Percentiles rank a stretch among this genome's conserved stretches.
Conservation (phyloP, 1,140 invertebrate species). For the Pararge aegeria region DNA sequence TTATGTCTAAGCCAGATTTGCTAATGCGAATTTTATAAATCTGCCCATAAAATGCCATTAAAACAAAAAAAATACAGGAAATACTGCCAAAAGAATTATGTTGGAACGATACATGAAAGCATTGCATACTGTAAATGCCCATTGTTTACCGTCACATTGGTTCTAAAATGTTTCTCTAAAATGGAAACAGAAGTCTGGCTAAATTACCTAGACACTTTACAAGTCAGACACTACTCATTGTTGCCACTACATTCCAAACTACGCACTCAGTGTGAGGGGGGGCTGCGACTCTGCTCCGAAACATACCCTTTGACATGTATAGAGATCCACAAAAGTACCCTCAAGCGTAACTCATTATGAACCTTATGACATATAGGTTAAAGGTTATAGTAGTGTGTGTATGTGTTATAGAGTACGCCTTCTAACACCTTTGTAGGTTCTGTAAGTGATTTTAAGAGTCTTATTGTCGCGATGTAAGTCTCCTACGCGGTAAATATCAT, state of each 20-base stretch:
- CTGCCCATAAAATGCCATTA: too few relatives aligned
- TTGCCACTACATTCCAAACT: constrained; percentile 25
- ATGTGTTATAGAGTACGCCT: constrained; percentile 1
- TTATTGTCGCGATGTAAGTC: constrained; percentile 23
- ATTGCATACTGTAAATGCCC: neutral
- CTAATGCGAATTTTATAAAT: too few relatives aligned
- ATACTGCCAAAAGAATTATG: too few relatives aligned
- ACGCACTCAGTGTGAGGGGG: constrained; percentile 22
- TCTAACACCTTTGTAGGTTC: constrained; percentile 28
- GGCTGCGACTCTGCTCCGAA: constrained; percentile 20
- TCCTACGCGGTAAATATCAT: constrained; percentile 17
- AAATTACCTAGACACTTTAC: constrained; percentile 12
- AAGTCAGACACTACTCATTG: constrained; percentile 13
- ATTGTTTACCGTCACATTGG: neutral
- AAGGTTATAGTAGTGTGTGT: neutral
- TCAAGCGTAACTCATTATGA: neutral
- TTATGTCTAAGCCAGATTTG: too few relatives aligned
- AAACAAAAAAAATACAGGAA: too few relatives aligned
- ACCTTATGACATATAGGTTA: constrained; percentile 3
- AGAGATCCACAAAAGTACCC: constrained; percentile 6
- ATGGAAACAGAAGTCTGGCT: constrained; percentile 2
- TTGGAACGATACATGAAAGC: neutral
- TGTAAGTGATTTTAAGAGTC: constrained; percentile 25
- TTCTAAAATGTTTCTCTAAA: neutral
- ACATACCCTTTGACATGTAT: constrained; percentile 21